Evolutionary conservation across 2,797 vertebrate species (phyloP), one percentile per base, ranked within the genome.

Genomic region (Phyllotis vaccarum): DNA sequence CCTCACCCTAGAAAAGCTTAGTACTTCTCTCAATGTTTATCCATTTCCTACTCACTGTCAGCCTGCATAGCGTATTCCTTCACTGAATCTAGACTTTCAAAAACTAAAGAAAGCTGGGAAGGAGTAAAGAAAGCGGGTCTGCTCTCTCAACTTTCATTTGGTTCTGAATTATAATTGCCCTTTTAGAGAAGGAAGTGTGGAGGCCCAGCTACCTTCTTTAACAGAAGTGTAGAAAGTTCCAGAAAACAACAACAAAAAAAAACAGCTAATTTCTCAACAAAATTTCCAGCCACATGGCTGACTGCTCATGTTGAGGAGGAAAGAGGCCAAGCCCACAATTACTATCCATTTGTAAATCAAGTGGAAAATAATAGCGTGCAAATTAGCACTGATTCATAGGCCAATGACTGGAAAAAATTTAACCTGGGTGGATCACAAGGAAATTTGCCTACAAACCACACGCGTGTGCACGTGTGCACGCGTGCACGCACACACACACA

Each of bases 371-470:
- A 90, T 34, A 54, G 66, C 89, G 66, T 29, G 40, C 91, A 92
- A 75, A 86, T 94, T 37, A 95, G 68, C 74, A 12, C 43, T 9
- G 22, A n/a, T 29, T 92, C 95, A 86, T 60, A 34, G 85, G 81
- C 91, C 95, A 92, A 29, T 46, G 66, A 60, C 81, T 86, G 24
- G 81, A 74, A 90, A 90, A 88, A 80, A 76, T 93, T 90, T 80
- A 52, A 72, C 66, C 91, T 83, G 90, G 79, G 90, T 66, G 79
- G 89, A 54, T 52, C 81, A 7, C 91, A 54, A 70, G 85, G 93
- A 91, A 87, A 70, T 49, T 7, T 62, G 54, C 86, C 72, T 24
- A 34, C 1, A 16, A 75, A 75, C 89, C 58, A 6, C 62, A 86
- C 46, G 9, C 46, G n/a, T n/a, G n/a, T n/a, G n/a, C n/a, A n/a